These are phyloP conservation scores for Channa maculata DNA, from an alignment of 2,113 vertebrate genomes.

Conservation along the genomic window DNA sequence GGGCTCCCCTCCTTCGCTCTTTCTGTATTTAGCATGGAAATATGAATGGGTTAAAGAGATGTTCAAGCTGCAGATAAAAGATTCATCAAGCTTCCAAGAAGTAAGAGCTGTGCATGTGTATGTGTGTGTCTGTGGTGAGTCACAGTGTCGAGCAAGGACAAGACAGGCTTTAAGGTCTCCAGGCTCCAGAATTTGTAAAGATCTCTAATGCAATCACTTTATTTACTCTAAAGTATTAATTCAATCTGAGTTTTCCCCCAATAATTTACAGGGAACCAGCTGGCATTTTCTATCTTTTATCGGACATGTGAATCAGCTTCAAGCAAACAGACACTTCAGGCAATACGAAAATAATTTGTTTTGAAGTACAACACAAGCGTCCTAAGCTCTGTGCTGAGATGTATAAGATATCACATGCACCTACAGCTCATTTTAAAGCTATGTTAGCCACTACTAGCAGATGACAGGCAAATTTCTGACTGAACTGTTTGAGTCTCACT, in stretches of 20 bases:
- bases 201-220: conserved; percentile 11
- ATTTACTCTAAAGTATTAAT: background rate
- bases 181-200: background rate
- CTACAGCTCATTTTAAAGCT: background rate
- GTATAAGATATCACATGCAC: background rate
- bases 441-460: background rate
- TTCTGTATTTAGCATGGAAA: conserved; percentile 47
- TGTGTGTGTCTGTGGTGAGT: conserved; percentile 40
- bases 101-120: background rate
- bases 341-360: conserved; percentile 5
- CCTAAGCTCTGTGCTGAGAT: background rate
- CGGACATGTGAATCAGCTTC: conserved; percentile 16
- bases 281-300: conserved; percentile 22
- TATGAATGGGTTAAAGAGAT: conserved; percentile 67
- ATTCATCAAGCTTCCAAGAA: conserved; percentile 56
- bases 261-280: background rate
- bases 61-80: conserved; percentile 63
- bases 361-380: background rate
- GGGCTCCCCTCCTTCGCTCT: conserved; percentile 15
- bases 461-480: background rate
- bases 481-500: background rate
- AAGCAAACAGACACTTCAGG: background rate
- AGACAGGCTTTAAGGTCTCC: background rate
- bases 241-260: background rate
- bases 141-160: conserved; percentile 62